phyloP scores from a whole-genome alignment of 2,113 vertebrate genomes.

The Rhegmatorhina hoffmannsi region DNA sequence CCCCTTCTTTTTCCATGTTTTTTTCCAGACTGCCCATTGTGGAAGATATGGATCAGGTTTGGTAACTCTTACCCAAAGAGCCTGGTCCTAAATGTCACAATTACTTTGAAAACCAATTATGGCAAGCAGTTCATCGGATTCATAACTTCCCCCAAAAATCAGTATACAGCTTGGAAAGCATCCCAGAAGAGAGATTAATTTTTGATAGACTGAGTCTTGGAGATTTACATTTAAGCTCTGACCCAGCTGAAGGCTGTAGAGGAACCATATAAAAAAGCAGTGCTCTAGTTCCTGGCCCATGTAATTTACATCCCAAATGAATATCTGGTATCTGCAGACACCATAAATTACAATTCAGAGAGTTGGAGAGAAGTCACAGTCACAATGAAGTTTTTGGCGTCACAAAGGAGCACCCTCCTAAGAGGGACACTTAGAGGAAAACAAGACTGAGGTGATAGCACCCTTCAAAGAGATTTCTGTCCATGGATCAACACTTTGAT shows the following conservation, averaged over 20 bases:
- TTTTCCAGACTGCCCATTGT: background rate
- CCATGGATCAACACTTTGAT: background rate
- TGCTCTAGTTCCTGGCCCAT: background rate
- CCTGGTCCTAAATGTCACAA: background rate
- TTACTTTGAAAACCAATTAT: background rate
- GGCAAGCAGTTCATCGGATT: background rate
- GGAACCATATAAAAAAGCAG: background rate
- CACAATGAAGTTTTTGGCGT: background rate
- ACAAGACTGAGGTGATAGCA: rapidly evolving
- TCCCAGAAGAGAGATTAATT: background rate
- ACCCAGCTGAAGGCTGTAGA: background rate
- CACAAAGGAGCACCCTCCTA: background rate
- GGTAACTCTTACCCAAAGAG: background rate
- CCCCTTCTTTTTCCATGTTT: background rate
- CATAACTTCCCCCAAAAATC: background rate
- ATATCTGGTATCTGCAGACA: background rate
- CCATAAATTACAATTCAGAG: background rate
- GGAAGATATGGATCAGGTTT: background rate
- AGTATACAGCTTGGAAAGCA: background rate
- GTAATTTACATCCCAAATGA: background rate
- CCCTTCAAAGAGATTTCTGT: background rate
- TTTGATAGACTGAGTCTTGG: background rate
- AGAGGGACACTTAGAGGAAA: background rate
- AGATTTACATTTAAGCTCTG: background rate
- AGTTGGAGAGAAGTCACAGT: background rate